These are phyloP conservation scores for Lipophrys pholis DNA, from an alignment of 2,113 vertebrate species.

Conservation along the genomic window DNA sequence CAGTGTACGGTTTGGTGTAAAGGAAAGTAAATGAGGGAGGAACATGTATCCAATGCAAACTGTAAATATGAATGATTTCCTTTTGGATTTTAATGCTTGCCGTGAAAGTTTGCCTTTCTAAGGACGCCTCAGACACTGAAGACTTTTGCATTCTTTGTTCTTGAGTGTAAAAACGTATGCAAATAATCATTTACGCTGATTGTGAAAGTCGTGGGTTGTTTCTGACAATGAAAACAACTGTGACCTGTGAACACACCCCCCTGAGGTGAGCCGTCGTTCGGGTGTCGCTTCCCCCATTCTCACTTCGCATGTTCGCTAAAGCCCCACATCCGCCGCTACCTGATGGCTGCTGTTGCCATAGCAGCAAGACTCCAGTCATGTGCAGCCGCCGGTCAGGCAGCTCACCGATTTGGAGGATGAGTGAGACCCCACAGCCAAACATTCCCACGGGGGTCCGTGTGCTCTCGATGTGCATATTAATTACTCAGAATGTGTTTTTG, in stretches of 20 bases:
- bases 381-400: constrained; percentile 51
- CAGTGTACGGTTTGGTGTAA: background rate
- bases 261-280: constrained; percentile 53
- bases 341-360: constrained; percentile 74
- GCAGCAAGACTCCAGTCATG: constrained; percentile 71
- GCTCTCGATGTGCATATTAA: constrained; percentile 19
- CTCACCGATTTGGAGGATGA: constrained; percentile 34
- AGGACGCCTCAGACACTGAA: constrained; percentile 1
- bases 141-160: background rate
- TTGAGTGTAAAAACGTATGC: background rate
- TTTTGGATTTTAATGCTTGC: background rate
- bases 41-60: constrained; percentile 29
- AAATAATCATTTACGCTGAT: background rate
- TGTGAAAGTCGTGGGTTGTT: background rate
- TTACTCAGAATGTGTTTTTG: constrained; percentile 3
- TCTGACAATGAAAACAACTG: constrained; percentile 5
- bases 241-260: background rate
- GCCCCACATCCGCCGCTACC: constrained; percentile 50
- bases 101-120: constrained; percentile 1
- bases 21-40: background rate
- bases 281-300: constrained; percentile 56
- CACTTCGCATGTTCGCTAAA: constrained; percentile 65
- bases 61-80: constrained; percentile 16
- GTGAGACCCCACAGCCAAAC: constrained; percentile 11
- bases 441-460: constrained; percentile 1